These are phyloP conservation scores for Ametastegia equiseti DNA, from an alignment of 2,888 invertebrate species.

Conservation along the genomic window DNA sequence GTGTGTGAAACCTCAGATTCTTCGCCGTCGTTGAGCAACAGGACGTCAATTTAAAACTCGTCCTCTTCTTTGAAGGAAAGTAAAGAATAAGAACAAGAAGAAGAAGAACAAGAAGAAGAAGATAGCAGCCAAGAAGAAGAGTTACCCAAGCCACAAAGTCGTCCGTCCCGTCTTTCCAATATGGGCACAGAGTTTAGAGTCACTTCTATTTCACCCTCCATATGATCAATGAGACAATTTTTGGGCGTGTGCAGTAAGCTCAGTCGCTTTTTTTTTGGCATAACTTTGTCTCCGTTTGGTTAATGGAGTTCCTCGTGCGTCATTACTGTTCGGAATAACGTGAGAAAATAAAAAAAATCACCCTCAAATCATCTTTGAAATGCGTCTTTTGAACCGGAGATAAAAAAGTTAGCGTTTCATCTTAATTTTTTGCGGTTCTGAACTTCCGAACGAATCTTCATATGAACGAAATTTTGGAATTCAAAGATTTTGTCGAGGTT, in stretches of 20 bases:
- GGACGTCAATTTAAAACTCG: slow-evolving; percentile 35
- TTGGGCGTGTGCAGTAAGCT: not conserved
- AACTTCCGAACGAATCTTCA: too few species aligned
- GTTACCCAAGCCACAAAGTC: not conserved
- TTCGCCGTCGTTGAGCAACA: slow-evolving; percentile 27
- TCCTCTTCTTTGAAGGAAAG: not conserved
- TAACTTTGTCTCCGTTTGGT: not conserved
- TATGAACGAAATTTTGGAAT: too few species aligned
- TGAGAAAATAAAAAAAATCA: not conserved
- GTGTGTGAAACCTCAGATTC: not conserved
- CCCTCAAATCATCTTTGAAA: not conserved
- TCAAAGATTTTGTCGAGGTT: too few species aligned
- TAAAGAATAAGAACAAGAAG: not conserved
- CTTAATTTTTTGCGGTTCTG: too few species aligned
- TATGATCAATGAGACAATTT: slow-evolving; percentile 15
- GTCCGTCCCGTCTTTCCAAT: not conserved
- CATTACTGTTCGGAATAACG: not conserved
- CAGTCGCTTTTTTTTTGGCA: not conserved
- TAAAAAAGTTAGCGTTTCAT: too few species aligned
- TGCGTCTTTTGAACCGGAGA: too few species aligned
- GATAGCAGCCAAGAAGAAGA: slow-evolving; percentile 22
- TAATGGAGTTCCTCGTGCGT: not conserved
- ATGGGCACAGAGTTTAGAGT: not conserved
- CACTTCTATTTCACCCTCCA: not conserved
- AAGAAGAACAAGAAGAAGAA: slow-evolving; percentile 12